Base-by-base conservation (phyloP, 2,113 vertebrate genomes). In the Alosa alosa region DNA sequence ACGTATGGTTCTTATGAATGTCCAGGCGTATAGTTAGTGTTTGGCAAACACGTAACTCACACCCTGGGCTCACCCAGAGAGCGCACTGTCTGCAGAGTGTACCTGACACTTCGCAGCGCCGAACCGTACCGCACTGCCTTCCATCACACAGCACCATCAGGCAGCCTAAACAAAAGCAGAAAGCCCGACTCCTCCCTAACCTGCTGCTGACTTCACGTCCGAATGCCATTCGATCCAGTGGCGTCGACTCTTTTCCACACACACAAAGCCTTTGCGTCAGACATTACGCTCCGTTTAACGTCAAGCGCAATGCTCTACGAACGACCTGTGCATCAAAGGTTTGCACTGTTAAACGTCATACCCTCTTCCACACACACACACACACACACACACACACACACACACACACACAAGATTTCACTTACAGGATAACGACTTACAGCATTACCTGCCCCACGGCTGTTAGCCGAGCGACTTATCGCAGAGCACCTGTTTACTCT, bases 131-230 rank as follows among this genome's bases (percentile, higher is more conserved):
- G 55, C 55, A 3, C 72, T 78, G 72, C 72, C 36, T 41, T 78
- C 72, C 72, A 78, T 78, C 72, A 78, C 72, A 41, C 72, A 78
- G 4, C 72, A 78, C 72, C 72, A 78, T 72, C 31, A 72, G 64
- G 31, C 64, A 72, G 64, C 64, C 64, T 72, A 72, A 72, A 72
- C 64, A 72, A 31, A 72, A 10, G 64, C 64, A 22, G 18, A 22
- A 22, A 20, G 18, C 18, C 41, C 0, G 4, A 22, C 18, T 22
- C 55, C 55, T n/a, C 55, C 18, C 55, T 60, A 60, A 20, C 18
- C 55, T 60, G 55, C 55, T 17, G 18, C 55, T 20, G 18, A 18
- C 55, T 60, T 20, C 4, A 22, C 6, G 55, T 60, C 18, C 20
- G 55, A 60, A 60, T 60, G 3, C 20, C 20, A 22, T 60, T 60